phyloP scores from a whole-genome alignment of 2,113 vertebrate species.

The Plecturocebus donacophilus region DNA sequence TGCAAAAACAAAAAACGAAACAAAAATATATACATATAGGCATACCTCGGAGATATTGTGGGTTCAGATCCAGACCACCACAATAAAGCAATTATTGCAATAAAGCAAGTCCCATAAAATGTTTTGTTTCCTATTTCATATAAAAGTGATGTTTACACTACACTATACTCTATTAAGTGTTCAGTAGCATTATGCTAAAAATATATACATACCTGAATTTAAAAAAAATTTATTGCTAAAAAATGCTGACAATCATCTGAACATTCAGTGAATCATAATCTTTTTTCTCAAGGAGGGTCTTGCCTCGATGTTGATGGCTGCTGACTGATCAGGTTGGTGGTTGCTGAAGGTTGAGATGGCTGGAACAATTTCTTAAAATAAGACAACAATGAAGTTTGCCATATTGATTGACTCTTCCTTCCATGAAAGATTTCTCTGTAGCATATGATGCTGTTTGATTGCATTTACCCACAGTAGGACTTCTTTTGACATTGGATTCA shows the following conservation, averaged over 20 bases:
- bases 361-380: neutral
- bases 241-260: neutral
- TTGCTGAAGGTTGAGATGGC: neutral
- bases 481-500: neutral
- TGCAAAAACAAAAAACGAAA: neutral
- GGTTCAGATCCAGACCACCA: neutral
- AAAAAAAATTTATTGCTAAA: neutral
- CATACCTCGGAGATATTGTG: neutral
- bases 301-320: neutral
- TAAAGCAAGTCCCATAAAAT: neutral
- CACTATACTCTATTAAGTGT: neutral
- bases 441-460: neutral
- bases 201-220: neutral
- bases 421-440: neutral
- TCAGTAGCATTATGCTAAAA: neutral
- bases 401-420: neutral
- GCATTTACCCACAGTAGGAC: neutral
- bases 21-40: neutral
- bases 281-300: neutral
- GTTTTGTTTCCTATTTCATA: neutral
- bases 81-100: neutral
- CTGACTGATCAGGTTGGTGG: neutral
- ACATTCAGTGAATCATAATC: neutral
- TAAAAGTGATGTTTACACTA: neutral
- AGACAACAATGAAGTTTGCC: neutral